Base-by-base conservation (phyloP, 2,888 invertebrate genomes). In the Stegophylla sp. region DNA sequence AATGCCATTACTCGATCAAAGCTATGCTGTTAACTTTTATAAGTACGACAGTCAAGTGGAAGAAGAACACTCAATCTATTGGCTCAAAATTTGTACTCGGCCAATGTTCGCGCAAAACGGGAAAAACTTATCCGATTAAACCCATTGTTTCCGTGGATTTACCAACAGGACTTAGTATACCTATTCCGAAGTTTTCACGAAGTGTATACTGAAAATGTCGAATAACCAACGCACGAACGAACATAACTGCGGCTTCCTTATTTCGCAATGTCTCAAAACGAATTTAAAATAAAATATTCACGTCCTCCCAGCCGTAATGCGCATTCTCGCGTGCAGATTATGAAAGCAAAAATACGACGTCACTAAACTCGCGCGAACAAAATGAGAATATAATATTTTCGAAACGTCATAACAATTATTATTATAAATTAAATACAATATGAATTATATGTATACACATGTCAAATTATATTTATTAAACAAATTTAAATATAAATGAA, bases 241-340 rank as follows among this genome's bases (percentile, higher is more conserved):
- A 61, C 71, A 71, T 59, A 23, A 61, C 69, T 34, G 45, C 76
- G 56, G 56, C 41, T 5, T 67, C 23, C 28, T 67, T 56, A 28
- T 76, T 51, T 48, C 28, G 34, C 48, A 56, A 61, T 34, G 41
- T 79, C 34, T 71, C 28, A 41, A 79, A 71, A 79, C 26, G 51
- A 79, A 59, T 79, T 48, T 61, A 63, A 71, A 63, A 79, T 79
- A 71, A 69, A 79, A 71, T 79, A 71, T 79, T 79, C 69, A 79
- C 79, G 61, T 79, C 43, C 28, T 69, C 41, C n/a, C 1, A 23
- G 64, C 3, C 12, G 2, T 45, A 7, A 1, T 41, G 13, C 4
- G 26, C 17, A n/a, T n/a, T n/a, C 45, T 71, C 71, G 71, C 41
- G 59, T 51, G 51, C 51, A 34, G 79, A 71, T 79, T 71, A 59